These are phyloP conservation scores for Piprites chloris DNA, from an alignment of 2,113 vertebrate species.

Conservation along the genomic window DNA sequence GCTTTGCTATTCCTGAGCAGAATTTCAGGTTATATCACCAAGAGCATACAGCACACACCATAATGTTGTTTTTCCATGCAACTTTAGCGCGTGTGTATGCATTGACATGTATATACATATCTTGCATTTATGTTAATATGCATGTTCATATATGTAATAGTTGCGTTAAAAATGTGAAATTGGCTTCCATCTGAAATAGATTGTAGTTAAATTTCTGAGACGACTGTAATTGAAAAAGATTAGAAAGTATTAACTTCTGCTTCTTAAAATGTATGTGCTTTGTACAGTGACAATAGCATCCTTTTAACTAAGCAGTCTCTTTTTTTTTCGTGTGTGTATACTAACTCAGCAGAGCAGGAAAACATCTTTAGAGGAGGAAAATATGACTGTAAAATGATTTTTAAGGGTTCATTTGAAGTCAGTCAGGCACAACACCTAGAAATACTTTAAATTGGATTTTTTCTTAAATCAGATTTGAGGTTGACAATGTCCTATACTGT, in stretches of 20 bases:
- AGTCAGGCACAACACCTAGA: slow-evolving; percentile 10
- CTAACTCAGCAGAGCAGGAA: not conserved
- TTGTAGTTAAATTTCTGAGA: not conserved
- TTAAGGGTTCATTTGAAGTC: slow-evolving; percentile 26
- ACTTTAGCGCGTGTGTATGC: not conserved
- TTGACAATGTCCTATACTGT: not conserved
- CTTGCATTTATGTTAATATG: not conserved
- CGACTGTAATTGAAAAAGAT: not conserved
- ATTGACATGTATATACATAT: not conserved
- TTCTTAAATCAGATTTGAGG: slow-evolving; percentile 9
- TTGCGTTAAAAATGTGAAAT: not conserved
- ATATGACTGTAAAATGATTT: slow-evolving; percentile 25
- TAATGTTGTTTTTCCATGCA: not conserved
- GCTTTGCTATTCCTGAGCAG: not conserved
- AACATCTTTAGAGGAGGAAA: not conserved
- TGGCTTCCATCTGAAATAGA: not conserved
- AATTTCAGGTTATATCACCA: not conserved
- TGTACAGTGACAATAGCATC: not conserved
- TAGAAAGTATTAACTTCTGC: not conserved
- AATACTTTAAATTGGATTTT: slow-evolving; percentile 7
- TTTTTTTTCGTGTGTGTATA: not conserved
- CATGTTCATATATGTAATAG: not conserved
- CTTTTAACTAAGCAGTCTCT: not conserved
- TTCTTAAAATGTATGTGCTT: not conserved
- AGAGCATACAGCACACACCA: not conserved